Conservation (phyloP, 2,797 vertebrate genomes). For the Neomorphus geoffroyi region DNA sequence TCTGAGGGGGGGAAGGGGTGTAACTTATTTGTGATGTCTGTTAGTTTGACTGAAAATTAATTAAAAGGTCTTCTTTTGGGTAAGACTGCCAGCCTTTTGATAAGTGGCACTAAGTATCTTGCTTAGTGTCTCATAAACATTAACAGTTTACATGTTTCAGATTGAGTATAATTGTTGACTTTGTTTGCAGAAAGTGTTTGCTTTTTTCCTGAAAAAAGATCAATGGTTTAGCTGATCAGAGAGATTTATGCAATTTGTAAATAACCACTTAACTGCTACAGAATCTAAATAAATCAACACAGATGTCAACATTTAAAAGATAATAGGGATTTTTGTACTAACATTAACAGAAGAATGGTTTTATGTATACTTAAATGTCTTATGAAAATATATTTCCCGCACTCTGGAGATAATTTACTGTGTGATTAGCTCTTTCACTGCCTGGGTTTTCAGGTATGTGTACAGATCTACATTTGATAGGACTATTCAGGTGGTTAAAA, state of each 20-base stretch:
- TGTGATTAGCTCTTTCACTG: not conserved
- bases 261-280: constrained; percentile 1
- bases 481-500: constrained; percentile 12
- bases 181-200: constrained; percentile 2
- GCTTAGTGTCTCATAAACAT: not conserved
- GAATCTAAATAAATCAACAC: constrained; percentile 3
- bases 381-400: not conserved
- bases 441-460: not conserved
- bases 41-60: not conserved
- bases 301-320: not conserved
- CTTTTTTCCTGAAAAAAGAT: not conserved
- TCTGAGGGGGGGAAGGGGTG: not conserved
- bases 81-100: not conserved
- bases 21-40: not conserved
- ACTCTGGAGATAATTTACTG: not conserved
- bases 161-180: not conserved
- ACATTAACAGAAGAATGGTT: not conserved
- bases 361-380: not conserved
- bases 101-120: not conserved
- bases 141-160: not conserved
- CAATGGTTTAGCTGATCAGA: not conserved
- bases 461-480: not conserved
- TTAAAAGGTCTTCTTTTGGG: not conserved
- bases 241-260: not conserved
- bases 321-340: not conserved